Conservation (phyloP, 2,797 vertebrate genomes). For the Silurus lanzhouensis region DNA sequence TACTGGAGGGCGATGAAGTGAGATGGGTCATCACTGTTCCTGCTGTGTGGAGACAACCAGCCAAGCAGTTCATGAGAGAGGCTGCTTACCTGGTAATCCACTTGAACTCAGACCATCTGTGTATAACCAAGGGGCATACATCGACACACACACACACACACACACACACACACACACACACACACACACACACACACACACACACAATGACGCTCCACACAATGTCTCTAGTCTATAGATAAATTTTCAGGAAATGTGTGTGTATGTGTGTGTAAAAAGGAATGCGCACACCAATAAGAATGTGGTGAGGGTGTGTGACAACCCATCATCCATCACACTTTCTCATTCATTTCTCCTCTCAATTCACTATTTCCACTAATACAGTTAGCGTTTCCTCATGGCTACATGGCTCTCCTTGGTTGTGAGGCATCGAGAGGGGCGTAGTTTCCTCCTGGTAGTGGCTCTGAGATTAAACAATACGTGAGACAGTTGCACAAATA, state of each 20-base stretch:
- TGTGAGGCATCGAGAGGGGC: conserved; percentile 32
- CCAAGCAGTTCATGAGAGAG: conserved; percentile 97
- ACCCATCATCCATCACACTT: conserved; percentile 32
- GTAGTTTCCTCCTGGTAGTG: conserved; percentile 73
- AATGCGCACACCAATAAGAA: conserved; percentile 59
- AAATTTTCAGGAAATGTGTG: conserved; percentile 60
- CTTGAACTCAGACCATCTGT: conserved; percentile 9
- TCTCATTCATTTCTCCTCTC: background rate
- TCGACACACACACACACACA: background rate
- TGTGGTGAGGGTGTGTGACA: conserved; percentile 29
- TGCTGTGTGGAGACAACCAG: conserved; percentile 93
- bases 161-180: conserved; percentile 20
- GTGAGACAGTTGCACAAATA: conserved; percentile 77
- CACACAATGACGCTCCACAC: conserved; percentile 20
- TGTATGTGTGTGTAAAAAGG: conserved; percentile 49
- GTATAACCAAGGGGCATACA: background rate
- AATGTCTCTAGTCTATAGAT: conserved; percentile 23
- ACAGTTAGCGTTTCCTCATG: background rate
- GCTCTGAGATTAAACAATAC: conserved; percentile 75
- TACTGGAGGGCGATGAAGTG: conserved; percentile 77
- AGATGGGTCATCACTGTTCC: conserved; percentile 97
- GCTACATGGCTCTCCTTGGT: conserved; percentile 15
- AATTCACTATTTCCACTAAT: background rate
- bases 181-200: background rate
- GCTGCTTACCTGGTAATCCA: conserved; percentile 87